A percentile compares a stretch with the other conserved stretches of the same genome.
These are phyloP conservation scores for Neostethus bicornis DNA, from an alignment of 2,797 vertebrate species.

Conservation along the genomic window DNA sequence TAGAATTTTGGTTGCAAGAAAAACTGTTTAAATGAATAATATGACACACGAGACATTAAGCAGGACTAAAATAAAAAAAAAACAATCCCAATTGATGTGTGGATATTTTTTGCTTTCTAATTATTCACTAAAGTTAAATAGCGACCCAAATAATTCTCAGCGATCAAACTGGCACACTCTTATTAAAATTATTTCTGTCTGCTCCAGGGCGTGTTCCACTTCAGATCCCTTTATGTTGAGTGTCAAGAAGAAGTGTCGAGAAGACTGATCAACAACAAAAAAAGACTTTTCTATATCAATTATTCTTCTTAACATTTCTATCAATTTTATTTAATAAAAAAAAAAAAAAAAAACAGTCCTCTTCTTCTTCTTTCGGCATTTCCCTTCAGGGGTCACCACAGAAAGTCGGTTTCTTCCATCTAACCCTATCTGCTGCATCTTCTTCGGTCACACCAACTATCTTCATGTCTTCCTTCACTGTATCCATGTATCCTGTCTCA, in stretches of 20 bases:
- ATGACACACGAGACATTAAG: neutral
- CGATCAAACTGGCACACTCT: constrained; percentile 10
- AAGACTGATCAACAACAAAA: constrained; percentile 22
- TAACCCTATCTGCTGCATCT: no score
- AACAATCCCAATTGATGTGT: neutral
- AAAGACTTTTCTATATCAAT: constrained; percentile 8
- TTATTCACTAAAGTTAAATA: constrained; percentile 21
- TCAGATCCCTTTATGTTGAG: constrained; percentile 18
- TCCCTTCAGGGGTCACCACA: no score
- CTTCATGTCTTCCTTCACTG: no score
- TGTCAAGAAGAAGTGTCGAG: no score
- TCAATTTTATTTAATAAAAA: no score
- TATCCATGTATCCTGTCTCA: no score
- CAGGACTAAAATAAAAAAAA: neutral
- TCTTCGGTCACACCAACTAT: no score
- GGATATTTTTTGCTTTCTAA: neutral
- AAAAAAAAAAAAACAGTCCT: neutral
- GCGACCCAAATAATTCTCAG: constrained; percentile 14
- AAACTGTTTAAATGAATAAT: neutral
- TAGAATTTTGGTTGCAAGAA: no score
- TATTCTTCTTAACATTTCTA: neutral
- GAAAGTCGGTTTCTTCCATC: no score
- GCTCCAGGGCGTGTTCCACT: constrained; percentile 23
- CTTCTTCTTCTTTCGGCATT: no score
- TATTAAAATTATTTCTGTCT: constrained; percentile 29